Base-by-base conservation (phyloP, 2,797 vertebrate species). In the Adelosebastes latens region DNA sequence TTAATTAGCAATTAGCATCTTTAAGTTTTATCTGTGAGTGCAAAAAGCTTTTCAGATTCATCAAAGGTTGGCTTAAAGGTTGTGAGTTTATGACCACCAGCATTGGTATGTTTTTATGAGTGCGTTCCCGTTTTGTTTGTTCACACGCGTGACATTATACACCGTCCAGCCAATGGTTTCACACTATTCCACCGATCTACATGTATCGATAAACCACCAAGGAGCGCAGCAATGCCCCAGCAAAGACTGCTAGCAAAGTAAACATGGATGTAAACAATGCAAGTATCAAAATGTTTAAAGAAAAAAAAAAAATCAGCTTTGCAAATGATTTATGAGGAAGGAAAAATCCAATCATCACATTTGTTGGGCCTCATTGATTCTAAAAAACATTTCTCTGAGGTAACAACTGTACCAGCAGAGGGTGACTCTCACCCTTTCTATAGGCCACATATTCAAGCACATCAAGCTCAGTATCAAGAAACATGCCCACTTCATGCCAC, bases 321-420 rank as follows among this genome's bases (percentile, higher is more conserved):
- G 34, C 25, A 8, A 20, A 22, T 46, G 24, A 46, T 31, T 46
- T 2, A 46, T 16, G 14, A 46, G 12, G 13, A 10, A 18, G 9
- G 13, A 16, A 12, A 42, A 29, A 62, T 24, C 16, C 29, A 61
- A 32, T 31, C 13, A n/a, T 22, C 20, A 39, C 1, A 1, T 52
- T 34, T 62, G 36, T 16, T 14, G 2, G 32, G 24, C 46, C 42
- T 53, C 10, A 36, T 60, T 25, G 3, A 22, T 31, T 68, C n/a
- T 22, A 27, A 52, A 8, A 25, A n/a, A 18, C 11, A 55, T 56
- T 27, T 29, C 11, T 62, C 31, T 52, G 29, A 32, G 55, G 24
- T 56, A 20, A 24, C 32, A 55, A 49, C 11, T 34, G n/a, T 12
- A 59, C 77, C 80, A 86, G 77, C 68, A 82, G 77, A 77, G 73